Base-by-base conservation (phyloP, 2,113 vertebrate species). In the Microcebus tavaratra region DNA sequence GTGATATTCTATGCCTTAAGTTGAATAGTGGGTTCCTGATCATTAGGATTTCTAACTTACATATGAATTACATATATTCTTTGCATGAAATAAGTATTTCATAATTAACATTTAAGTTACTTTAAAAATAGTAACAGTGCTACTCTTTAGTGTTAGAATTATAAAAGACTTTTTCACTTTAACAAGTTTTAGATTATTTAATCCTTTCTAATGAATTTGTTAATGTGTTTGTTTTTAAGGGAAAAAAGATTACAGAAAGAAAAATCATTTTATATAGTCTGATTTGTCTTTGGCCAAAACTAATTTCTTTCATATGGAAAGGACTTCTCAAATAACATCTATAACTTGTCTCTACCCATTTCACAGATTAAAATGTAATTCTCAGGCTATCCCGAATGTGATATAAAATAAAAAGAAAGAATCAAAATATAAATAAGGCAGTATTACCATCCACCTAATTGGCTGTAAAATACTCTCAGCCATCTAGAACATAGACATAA, bases 121-220 rank as follows among this genome's bases (percentile, higher is more conserved):
- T 61, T 80, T 34, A 65, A 12, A 45, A 89, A 42, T 81, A 59
- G 12, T 85, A 70, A 76, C 10, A 91, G n/a, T 9, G 27, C 36
- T 31, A 55, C 2, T 14, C 73, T 80, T 65, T 50, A 39, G 23
- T 29, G 29, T 21, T 50, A 57, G 18, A 14, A 92, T 1, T 68
- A 1, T 31, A 80, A 94, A 94, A 23, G 45, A 70, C 65, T 94
- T 84, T 55, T 61, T 50, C 76, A 90, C 36, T 82, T 95, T 95
- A 88, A 53, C 61, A 65, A 31, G 17, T 57, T 92, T 90, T 57
- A 17, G 31, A 88, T 94, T 91, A 78, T 57, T 91, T 88, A 80
- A 65, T 65, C 39, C 79, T 82, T 67, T 93, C 90, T 82, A 27
- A 88, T 31, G 31, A 55, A 72, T 67, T 90, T 63, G 31, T 36